These are phyloP conservation scores for Protobothrops mucrosquamatus DNA, from an alignment of 2,113 vertebrate genomes.

Conservation along the genomic window DNA sequence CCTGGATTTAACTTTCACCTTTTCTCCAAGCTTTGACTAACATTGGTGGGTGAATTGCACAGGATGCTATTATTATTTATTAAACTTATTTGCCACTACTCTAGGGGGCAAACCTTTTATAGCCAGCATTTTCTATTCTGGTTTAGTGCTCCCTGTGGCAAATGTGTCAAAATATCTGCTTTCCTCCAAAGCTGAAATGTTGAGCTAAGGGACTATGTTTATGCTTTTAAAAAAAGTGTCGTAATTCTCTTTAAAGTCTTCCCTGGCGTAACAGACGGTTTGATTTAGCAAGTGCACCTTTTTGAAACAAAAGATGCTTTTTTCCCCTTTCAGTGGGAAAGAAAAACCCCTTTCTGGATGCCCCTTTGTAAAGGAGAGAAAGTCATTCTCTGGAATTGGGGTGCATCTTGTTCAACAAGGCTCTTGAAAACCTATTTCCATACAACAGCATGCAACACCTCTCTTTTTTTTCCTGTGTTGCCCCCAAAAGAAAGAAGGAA, in stretches of 20 bases:
- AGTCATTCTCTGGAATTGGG: slow-evolving; percentile 70
- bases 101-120: neutral
- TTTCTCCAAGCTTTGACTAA: neutral
- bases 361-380: slow-evolving; percentile 57
- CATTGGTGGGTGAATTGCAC: too few species aligned
- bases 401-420: slow-evolving; percentile 78
- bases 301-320: neutral
- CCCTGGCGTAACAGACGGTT: neutral
- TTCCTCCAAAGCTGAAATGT: neutral
- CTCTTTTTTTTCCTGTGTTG: slow-evolving; percentile 64
- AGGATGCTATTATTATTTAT: neutral
- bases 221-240: neutral
- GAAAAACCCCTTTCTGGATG: neutral
- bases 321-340: neutral
- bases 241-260: neutral
- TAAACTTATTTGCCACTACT: neutral
- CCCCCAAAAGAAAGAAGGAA: slow-evolving; percentile 58
- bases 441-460: slow-evolving; percentile 82
- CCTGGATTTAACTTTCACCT: neutral
- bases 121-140: neutral
- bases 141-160: neutral
- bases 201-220: neutral
- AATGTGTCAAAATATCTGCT: neutral
- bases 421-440: slow-evolving; percentile 86
- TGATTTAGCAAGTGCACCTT: neutral